phyloP scores from a whole-genome alignment of 2,797 vertebrate genomes.

The Gymnoscopelus braueri region DNA sequence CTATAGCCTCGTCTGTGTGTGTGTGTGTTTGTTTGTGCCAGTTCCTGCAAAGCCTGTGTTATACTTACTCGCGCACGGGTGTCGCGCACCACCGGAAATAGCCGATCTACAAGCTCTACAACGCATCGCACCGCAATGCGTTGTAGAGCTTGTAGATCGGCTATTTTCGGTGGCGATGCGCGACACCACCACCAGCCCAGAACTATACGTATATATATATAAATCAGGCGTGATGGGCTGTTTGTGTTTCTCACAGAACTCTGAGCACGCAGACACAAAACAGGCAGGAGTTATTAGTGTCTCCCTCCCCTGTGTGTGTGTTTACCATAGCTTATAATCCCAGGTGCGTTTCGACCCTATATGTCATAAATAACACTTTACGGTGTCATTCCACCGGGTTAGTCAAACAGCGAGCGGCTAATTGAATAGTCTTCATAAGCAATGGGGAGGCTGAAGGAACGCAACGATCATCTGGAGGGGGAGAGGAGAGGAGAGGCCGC shows the following conservation, averaged over 20 bases:
- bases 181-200: no score
- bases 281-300: slow-evolving; percentile 31
- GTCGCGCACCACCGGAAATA: no score
- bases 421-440: slow-evolving; percentile 58
- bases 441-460: slow-evolving; percentile 47
- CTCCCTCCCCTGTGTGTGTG: background rate
- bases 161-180: no score
- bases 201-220: no score
- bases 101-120: no score
- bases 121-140: background rate
- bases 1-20: background rate
- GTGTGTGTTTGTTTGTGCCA: no score
- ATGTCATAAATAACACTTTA: slow-evolving; percentile 61
- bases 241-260: slow-evolving; percentile 65
- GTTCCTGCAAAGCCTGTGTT: background rate
- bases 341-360: slow-evolving; percentile 64
- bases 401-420: slow-evolving; percentile 59
- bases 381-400: slow-evolving; percentile 46
- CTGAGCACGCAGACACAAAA: slow-evolving; percentile 46
- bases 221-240: no score
- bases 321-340: slow-evolving; percentile 55
- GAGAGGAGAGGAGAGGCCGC: no score
- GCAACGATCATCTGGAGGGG: slow-evolving; percentile 47
- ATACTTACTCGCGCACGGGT: background rate
- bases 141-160: slow-evolving; percentile 24